These are phyloP conservation scores for Pinctada fucata DNA, from an alignment of 2,888 invertebrate species.

Conservation along the genomic window DNA sequence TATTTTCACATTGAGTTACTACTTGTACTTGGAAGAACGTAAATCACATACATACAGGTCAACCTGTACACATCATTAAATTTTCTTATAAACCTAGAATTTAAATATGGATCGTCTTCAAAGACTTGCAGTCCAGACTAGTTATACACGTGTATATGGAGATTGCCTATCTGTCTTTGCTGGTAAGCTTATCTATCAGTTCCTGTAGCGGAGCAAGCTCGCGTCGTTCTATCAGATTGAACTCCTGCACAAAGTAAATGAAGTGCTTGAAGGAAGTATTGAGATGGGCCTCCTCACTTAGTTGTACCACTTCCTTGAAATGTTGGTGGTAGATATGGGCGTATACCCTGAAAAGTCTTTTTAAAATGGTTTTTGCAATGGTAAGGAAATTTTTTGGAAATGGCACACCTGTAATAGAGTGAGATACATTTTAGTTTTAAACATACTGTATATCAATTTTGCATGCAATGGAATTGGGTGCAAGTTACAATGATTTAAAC, in stretches of 20 bases:
- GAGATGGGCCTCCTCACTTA: constrained; percentile 96
- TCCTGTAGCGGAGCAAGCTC: constrained; percentile 98
- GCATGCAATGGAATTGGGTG: too few relatives aligned
- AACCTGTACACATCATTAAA: too few relatives aligned
- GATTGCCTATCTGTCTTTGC: constrained; percentile 58
- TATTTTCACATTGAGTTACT: too few relatives aligned
- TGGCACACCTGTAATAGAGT: constrained; percentile 88
- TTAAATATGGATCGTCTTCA: too few relatives aligned
- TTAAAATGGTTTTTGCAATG: constrained; percentile 98
- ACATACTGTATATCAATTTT: too few relatives aligned
- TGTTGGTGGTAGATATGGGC: constrained; percentile 99
- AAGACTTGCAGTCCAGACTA: too few relatives aligned
- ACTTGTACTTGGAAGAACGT: too few relatives aligned
- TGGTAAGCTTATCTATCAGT: constrained; percentile 86
- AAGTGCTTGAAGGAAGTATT: constrained; percentile 99
- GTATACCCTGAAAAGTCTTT: constrained; percentile 98
- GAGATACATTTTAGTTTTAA: constrained; percentile 14
- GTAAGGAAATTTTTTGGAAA: constrained; percentile 98
- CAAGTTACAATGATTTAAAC: too few relatives aligned
- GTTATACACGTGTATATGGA: background rate
- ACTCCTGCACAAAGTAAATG: constrained; percentile 98
- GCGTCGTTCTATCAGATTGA: constrained; percentile 95
- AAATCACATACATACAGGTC: too few relatives aligned
- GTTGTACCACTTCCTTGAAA: constrained; percentile 97
- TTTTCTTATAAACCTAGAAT: too few relatives aligned